Conservation (phyloP, 2,888 invertebrate species). For the Eristalis tenax region DNA sequence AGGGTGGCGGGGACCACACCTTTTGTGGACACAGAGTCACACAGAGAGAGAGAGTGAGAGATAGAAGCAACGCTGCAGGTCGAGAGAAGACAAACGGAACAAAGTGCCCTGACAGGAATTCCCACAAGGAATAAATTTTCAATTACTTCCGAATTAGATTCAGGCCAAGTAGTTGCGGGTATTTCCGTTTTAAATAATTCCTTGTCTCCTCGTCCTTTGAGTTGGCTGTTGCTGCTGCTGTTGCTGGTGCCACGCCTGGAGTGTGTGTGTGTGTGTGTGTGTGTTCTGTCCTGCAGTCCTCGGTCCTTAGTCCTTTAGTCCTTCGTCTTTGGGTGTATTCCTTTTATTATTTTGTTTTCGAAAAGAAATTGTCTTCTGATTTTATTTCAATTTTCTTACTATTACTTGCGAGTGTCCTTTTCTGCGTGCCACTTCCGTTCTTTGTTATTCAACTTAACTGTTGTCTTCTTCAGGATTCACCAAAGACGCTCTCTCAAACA, state of each 20-base stretch:
- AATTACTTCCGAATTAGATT: conserved; percentile 69
- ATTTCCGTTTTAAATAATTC: conserved; percentile 70
- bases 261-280: neutral
- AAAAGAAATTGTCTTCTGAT: conserved; percentile 9
- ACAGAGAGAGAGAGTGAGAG: conserved; percentile 9
- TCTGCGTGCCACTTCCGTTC: conserved; percentile 45
- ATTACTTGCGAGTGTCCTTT: conserved; percentile 61
- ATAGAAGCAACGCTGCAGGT: neutral
- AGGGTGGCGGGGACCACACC: conserved; percentile 59
- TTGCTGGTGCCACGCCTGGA: neutral
- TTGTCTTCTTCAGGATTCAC: conserved; percentile 35
- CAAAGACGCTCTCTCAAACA: neutral
- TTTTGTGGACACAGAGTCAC: conserved; percentile 27
- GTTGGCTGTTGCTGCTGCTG: neutral
- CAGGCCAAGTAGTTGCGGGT: conserved; percentile 71
- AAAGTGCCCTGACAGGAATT: conserved; percentile 41
- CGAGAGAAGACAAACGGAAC: neutral
- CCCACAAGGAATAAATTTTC: conserved; percentile 66
- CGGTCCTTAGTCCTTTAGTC: conserved; percentile 1
- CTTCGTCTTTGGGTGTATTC: conserved; percentile 1
- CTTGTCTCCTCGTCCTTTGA: conserved; percentile 21
- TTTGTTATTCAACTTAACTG: conserved; percentile 33
- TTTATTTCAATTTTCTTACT: conserved; percentile 48
- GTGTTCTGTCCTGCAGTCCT: conserved; percentile 9
- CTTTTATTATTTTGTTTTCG: neutral